Evolutionary conservation across 2,888 invertebrate genomes (phyloP), one percentile per base, ranked within the genome.

Genomic region (Cephalotes varians): DNA sequence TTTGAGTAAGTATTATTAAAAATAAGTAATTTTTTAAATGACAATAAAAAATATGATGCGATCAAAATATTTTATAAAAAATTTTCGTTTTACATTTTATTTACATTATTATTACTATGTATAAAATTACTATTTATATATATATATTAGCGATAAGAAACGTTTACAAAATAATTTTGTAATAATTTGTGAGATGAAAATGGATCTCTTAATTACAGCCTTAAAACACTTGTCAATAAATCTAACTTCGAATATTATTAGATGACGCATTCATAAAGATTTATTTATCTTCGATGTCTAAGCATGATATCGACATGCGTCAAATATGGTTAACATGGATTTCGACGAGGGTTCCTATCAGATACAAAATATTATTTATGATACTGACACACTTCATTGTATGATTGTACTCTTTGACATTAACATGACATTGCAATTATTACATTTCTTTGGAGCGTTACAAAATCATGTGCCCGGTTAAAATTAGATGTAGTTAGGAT

Each of bases 301-400:
- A 67, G 67, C 7, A 31, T 6, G 21, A 49, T 25, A 54, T 71
- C 34, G 21, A 71, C 18, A 51, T 56, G 71, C 6, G 18, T 10
- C 25, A 10, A 71, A 37, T 54, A 54, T 69, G 1, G 21, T 21
- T 10, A 49, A 49, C 15, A 7, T 7, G 21, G 21, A 0, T 25
- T 3, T 18, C 7, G 25, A 54, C 12, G 37, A 34, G 21, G 25
- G 10, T 51, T 69, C 10, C 25, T 64, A 9, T 51, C 69, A 51
- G 37, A 65, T 44, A 44, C 28, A 28, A 54, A 54, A 37, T 71
- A 56, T 71, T 71, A 71, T 71, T 71, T 37, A 54, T 25, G 71
- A 25, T 25, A 31, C 40, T 40, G 18, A 25, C 34, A 18, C 54
- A 37, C 18, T 34, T 54, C 37, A 71, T 71, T 37, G 25, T 71